Percentiles rank a stretch among this genome's conserved stretches.
Conservation (phyloP, 2,888 invertebrate genomes). For the Andricus curvator region DNA sequence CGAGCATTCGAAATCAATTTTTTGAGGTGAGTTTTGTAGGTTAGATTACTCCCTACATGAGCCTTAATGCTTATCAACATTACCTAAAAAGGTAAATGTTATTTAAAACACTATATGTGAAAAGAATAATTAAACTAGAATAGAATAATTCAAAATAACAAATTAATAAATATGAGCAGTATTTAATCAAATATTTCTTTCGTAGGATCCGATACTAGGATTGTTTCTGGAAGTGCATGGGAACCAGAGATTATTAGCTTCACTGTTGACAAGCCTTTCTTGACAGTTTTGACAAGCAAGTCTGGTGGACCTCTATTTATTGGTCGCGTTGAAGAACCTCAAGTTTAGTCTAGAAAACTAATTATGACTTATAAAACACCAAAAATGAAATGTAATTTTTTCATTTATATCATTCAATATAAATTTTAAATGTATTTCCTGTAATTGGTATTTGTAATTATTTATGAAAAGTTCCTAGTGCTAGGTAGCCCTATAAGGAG, state of each 20-base stretch:
- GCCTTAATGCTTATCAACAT: not conserved
- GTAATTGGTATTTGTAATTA: too few relatives aligned
- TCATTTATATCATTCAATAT: too few relatives aligned
- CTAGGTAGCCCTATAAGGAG: too few relatives aligned
- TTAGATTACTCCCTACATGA: too few relatives aligned
- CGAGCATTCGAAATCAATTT: too few relatives aligned
- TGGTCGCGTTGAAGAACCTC: not conserved
- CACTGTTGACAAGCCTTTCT: conserved; percentile 22
- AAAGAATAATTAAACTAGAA: not conserved
- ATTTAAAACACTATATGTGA: not conserved
- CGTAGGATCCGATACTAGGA: not conserved
- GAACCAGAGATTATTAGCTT: not conserved
- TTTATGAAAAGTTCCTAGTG: too few relatives aligned
- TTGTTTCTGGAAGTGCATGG: not conserved
- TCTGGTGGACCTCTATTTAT: conserved; percentile 3
- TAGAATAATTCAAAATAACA: not conserved
- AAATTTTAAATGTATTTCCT: too few relatives aligned
- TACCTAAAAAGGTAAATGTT: not conserved
- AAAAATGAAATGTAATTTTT: too few relatives aligned
- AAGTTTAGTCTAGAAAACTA: not conserved
- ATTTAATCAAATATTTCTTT: not conserved
- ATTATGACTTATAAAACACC: not conserved
- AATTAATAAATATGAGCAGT: not conserved
- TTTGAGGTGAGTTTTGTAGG: too few relatives aligned
- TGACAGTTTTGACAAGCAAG: not conserved